Percentiles rank a stretch among this genome's conserved stretches.
These are phyloP conservation scores for Marmota monax DNA, from an alignment of 2,113 vertebrate species.

Conservation along the genomic window DNA sequence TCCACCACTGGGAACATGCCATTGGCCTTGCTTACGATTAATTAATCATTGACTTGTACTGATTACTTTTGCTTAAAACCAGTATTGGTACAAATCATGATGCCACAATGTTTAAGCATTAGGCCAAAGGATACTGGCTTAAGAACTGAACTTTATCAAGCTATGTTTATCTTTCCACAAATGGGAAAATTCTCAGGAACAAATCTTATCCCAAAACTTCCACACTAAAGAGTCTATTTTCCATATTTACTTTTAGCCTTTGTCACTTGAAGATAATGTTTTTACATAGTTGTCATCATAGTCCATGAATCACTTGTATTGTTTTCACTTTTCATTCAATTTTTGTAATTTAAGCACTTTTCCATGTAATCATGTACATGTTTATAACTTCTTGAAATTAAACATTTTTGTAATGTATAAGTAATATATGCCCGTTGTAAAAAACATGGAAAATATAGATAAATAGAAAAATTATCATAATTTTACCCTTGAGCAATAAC, in stretches of 20 bases:
- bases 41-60: constrained; percentile 2
- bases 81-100: neutral
- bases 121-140: constrained; percentile 13
- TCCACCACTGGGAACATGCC: neutral
- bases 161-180: constrained; percentile 7
- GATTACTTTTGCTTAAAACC: constrained; percentile 30
- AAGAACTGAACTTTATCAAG: constrained; percentile 37
- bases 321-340: constrained; percentile 16
- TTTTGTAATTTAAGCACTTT: constrained; percentile 30
- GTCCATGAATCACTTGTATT: neutral
- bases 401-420: constrained; percentile 58
- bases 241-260: neutral
- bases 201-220: neutral
- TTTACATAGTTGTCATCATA: neutral
- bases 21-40: neutral
- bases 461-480: constrained; percentile 41
- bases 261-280: neutral
- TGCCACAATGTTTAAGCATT: constrained; percentile 20
- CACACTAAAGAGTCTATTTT: constrained; percentile 19
- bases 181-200: neutral
- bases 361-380: constrained; percentile 26
- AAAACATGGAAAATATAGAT: constrained; percentile 55
- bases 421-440: constrained; percentile 36
- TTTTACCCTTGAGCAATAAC: constrained; percentile 54
- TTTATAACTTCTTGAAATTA: constrained; percentile 57